Percentiles rank a stretch among this genome's conserved stretches.
phyloP scores from a whole-genome alignment of 2,113 vertebrate genomes.

The Sander lucioperca region DNA sequence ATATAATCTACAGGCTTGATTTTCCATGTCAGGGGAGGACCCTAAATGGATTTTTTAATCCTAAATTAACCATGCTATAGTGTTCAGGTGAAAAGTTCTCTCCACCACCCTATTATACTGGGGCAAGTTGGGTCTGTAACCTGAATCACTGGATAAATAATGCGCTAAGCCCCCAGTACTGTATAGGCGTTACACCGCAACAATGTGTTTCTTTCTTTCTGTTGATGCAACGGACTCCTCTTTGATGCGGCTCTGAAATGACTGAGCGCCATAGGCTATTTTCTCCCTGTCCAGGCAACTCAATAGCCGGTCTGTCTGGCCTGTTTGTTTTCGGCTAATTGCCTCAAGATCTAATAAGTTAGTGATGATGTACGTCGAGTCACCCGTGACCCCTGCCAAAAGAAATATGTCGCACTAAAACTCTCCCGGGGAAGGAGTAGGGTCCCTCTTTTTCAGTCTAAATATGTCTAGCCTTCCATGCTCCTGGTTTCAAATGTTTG shows the following conservation, averaged over 20 bases:
- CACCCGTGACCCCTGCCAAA: slow-evolving; percentile 91
- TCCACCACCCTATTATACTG: slow-evolving; percentile 84
- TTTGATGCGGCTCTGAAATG: slow-evolving; percentile 93
- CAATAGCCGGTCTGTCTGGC: slow-evolving; percentile 95
- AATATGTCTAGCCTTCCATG: slow-evolving; percentile 81
- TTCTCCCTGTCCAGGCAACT: slow-evolving; percentile 89
- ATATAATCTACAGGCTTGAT: slow-evolving; percentile 84
- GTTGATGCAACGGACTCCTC: slow-evolving; percentile 83
- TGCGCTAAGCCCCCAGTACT: slow-evolving; percentile 83
- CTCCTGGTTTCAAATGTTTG: slow-evolving; percentile 82
- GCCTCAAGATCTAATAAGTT: slow-evolving; percentile 98
- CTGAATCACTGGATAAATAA: slow-evolving; percentile 91
- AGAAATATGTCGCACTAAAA: slow-evolving; percentile 89
- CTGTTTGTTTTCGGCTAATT: slow-evolving; percentile 99
- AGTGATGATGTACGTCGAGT: slow-evolving; percentile 94
- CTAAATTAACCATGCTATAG: slow-evolving; percentile 88
- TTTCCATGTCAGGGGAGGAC: slow-evolving; percentile 84
- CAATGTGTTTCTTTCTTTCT: slow-evolving; percentile 94
- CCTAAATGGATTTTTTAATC: slow-evolving; percentile 90
- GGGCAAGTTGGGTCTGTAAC: slow-evolving; percentile 88
- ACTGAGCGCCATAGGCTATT: slow-evolving; percentile 90
- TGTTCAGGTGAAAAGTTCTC: slow-evolving; percentile 90
- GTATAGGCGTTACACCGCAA: slow-evolving; percentile 90
- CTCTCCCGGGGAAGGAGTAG: slow-evolving; percentile 74
- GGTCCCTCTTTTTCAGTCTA: slow-evolving; percentile 80